Evolutionary conservation across 1,140 invertebrate genomes (phyloP).

Genomic region (Eriocheir sinensis): DNA sequence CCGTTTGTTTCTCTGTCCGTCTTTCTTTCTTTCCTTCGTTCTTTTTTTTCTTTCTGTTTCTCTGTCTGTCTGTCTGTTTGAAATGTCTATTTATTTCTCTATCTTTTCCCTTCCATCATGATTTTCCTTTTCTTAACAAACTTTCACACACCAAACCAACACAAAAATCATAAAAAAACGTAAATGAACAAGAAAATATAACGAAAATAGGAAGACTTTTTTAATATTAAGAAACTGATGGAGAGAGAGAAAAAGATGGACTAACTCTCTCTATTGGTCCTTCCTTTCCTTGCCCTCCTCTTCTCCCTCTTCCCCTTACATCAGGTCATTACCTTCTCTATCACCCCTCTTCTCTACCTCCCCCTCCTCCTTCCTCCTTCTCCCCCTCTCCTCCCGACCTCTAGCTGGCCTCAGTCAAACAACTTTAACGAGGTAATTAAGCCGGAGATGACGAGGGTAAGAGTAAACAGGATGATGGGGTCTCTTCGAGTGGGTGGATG

Average conservation of each 20-base stretch:
- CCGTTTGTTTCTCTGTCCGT: too few relatives aligned
- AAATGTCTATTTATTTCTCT: background rate
- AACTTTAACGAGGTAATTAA: constrained; percentile 58
- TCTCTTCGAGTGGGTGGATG: constrained; percentile 34
- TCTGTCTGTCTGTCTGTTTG: background rate
- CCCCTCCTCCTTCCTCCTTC: background rate
- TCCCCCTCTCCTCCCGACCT: background rate
- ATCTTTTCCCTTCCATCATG: background rate
- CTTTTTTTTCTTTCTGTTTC: too few relatives aligned
- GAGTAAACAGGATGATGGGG: constrained; percentile 19
- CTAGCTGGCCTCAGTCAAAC: constrained; percentile 57
- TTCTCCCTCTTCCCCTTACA: background rate
- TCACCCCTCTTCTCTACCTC: background rate
- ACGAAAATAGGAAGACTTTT: background rate
- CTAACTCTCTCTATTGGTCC: background rate
- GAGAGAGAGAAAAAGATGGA: background rate
- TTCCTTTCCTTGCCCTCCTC: background rate
- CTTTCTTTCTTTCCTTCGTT: too few relatives aligned
- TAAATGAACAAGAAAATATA: background rate
- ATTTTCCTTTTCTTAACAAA: background rate
- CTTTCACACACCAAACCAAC: too few relatives aligned
- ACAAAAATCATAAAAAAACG: too few relatives aligned
- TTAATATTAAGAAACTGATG: background rate
- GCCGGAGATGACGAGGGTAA: constrained; percentile 27
- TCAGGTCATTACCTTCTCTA: background rate